These are phyloP conservation scores for Nasua narica DNA, from an alignment of 2,797 vertebrate genomes.

Conservation along the genomic window DNA sequence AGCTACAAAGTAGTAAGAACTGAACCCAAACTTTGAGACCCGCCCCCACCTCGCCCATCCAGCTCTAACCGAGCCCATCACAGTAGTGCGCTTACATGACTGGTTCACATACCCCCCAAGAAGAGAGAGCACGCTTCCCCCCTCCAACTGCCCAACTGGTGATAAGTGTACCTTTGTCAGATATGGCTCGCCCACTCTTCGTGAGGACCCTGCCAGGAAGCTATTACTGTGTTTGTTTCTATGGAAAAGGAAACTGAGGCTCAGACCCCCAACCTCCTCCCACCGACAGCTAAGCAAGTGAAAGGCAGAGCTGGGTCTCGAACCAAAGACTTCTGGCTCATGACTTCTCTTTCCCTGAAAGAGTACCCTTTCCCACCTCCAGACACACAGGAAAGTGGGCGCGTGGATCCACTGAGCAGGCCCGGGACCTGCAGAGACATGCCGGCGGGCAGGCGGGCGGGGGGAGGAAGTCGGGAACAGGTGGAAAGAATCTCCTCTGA, in stretches of 20 bases:
- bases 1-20: background rate
- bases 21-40: background rate
- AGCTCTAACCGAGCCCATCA: background rate
- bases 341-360: background rate
- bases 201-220: background rate
- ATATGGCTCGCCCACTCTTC: background rate
- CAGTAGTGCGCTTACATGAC: too few relatives aligned
- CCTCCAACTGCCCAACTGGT: background rate
- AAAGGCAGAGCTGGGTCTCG: background rate
- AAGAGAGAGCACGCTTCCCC: too few relatives aligned
- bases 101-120: rapidly evolving
- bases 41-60: background rate
- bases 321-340: background rate
- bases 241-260: background rate
- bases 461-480: background rate
- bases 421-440: background rate
- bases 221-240: background rate
- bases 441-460: rapidly evolving
- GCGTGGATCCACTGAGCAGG: background rate
- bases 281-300: background rate
- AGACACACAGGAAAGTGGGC: background rate
- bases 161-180: background rate
- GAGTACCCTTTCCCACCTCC: background rate
- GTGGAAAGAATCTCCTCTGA: background rate
- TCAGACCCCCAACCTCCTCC: background rate